Percentiles rank a stretch among this genome's conserved stretches.
These are phyloP conservation scores for Coreius guichenoti DNA, from an alignment of 2,797 vertebrate genomes.

Conservation along the genomic window DNA sequence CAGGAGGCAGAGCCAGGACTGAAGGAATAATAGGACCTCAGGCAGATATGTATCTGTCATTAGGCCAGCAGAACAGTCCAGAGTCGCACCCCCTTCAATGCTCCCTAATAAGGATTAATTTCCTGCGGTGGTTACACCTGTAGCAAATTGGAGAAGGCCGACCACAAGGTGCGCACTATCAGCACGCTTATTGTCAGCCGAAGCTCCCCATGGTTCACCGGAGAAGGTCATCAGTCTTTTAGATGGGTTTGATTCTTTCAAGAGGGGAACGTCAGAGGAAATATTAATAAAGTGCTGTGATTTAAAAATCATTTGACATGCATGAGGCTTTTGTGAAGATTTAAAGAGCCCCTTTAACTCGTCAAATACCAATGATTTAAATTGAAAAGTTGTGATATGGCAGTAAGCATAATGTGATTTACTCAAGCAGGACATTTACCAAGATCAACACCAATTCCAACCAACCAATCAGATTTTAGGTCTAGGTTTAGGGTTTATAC, in stretches of 20 bases:
- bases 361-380: neutral
- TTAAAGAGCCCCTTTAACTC: slow-evolving; percentile 4
- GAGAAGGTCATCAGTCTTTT: slow-evolving; percentile 54
- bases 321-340: slow-evolving; percentile 14
- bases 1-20: slow-evolving; percentile 28
- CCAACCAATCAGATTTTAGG: neutral
- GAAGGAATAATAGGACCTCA: slow-evolving; percentile 43
- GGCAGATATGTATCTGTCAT: slow-evolving; percentile 54
- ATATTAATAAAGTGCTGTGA: slow-evolving; percentile 51
- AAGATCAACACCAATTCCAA: neutral
- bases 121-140: slow-evolving; percentile 56
- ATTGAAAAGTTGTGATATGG: neutral
- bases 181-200: slow-evolving; percentile 25
- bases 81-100: slow-evolving; percentile 45
- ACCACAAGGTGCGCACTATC: slow-evolving; percentile 43
- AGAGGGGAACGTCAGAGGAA: neutral
- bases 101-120: slow-evolving; percentile 61
- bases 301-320: slow-evolving; percentile 21
- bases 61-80: slow-evolving; percentile 43
- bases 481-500: neutral
- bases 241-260: slow-evolving; percentile 27
- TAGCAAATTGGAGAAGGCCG: slow-evolving; percentile 48
- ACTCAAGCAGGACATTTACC: neutral
- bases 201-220: slow-evolving; percentile 22
- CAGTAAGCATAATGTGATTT: neutral